Percentiles rank a stretch among this genome's conserved stretches.
phyloP scores from a whole-genome alignment of 2,797 vertebrate genomes.

The Cercopithecus mitis region DNA sequence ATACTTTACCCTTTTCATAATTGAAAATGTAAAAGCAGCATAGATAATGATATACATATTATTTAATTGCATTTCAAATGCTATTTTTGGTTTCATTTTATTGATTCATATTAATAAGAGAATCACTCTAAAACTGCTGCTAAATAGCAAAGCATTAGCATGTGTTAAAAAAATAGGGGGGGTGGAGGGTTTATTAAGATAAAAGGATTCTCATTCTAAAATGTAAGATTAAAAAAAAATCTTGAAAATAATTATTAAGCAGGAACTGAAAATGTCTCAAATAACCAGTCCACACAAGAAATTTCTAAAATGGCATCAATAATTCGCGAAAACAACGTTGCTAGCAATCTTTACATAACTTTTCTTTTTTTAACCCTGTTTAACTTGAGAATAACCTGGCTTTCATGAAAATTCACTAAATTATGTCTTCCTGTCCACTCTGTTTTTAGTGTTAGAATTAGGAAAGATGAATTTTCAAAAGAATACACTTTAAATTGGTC shows the following conservation, averaged over 20 bases:
- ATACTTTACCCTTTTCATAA: constrained; percentile 13
- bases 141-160: neutral
- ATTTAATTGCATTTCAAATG: constrained; percentile 35
- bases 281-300: neutral
- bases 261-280: neutral
- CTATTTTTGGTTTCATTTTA: constrained; percentile 23
- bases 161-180: neutral
- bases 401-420: constrained; percentile 45
- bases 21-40: constrained; percentile 9
- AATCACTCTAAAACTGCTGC: neutral
- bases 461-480: constrained; percentile 50
- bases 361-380: neutral
- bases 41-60: constrained; percentile 22
- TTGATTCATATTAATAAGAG: constrained; percentile 32
- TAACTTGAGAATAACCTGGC: constrained; percentile 37
- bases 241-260: neutral
- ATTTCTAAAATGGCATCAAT: neutral
- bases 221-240: neutral
- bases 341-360: neutral
- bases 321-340: neutral
- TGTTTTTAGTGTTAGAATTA: constrained; percentile 5
- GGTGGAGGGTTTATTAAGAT: neutral
- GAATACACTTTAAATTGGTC: constrained; percentile 59
- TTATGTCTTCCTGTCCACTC: constrained; percentile 2
- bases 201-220: constrained; percentile 16